Conservation (phyloP, 2,797 vertebrate species). For the Coluber constrictor region DNA sequence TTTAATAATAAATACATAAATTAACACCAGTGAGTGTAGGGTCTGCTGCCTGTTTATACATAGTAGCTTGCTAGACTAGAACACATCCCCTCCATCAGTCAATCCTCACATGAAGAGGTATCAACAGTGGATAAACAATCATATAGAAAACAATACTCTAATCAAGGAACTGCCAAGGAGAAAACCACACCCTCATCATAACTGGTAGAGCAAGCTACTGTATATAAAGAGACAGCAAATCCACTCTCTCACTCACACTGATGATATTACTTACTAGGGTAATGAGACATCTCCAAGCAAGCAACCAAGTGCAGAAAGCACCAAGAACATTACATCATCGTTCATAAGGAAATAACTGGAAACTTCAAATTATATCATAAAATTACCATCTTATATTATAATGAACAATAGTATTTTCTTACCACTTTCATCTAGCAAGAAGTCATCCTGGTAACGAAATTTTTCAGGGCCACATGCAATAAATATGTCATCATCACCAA, state of each 20-base stretch:
- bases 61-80: not conserved
- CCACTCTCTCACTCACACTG: not conserved
- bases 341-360: not conserved
- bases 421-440: conserved; percentile 96
- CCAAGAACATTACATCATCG: not conserved
- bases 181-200: not conserved
- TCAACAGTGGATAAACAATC: not conserved
- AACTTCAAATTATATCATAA: conserved; percentile 48
- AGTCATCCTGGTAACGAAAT: conserved; percentile 98
- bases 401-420: conserved; percentile 56
- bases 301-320: not conserved
- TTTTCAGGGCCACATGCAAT: conserved; percentile 98
- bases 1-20: not conserved
- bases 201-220: not conserved
- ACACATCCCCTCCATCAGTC: not conserved
- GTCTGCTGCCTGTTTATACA: not conserved
- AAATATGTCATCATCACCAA: conserved; percentile 97
- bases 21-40: not conserved
- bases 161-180: not conserved
- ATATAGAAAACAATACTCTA: not conserved
- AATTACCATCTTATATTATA: not conserved
- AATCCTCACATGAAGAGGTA: not conserved
- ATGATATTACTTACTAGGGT: not conserved
- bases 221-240: not conserved
- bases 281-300: not conserved